Percentiles rank a stretch among this genome's conserved stretches.
These are phyloP conservation scores for Fukomys damarensis DNA, from an alignment of 2,113 vertebrate species.

Conservation along the genomic window DNA sequence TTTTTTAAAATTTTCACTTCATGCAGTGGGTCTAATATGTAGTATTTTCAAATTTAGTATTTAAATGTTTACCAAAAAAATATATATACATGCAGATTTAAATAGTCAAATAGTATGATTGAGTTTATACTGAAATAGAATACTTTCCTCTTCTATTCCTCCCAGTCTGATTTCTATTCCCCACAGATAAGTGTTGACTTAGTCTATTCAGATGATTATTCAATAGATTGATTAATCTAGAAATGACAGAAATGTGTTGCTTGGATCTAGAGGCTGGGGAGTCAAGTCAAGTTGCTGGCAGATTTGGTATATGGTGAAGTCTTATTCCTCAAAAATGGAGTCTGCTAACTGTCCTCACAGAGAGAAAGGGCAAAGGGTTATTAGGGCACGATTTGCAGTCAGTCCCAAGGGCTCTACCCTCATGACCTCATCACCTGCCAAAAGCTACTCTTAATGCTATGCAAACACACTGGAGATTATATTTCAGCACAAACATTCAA, in stretches of 20 bases:
- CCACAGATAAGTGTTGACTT: neutral
- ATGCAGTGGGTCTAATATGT: neutral
- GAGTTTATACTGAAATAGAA: neutral
- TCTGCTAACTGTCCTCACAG: neutral
- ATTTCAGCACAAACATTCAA: neutral
- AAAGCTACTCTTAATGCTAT: neutral
- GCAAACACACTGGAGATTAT: neutral
- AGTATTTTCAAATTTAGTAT: constrained; percentile 17
- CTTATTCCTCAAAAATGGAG: neutral
- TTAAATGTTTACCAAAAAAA: constrained; percentile 3
- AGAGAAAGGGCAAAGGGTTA: neutral
- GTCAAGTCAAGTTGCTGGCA: neutral
- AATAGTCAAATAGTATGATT: neutral
- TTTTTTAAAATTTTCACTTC: neutral
- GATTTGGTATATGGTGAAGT: neutral
- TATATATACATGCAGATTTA: neutral
- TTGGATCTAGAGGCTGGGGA: neutral
- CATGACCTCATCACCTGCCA: neutral
- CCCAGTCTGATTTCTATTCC: neutral
- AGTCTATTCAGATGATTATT: neutral
- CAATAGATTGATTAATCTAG: neutral
- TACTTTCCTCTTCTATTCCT: neutral
- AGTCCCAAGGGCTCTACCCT: neutral
- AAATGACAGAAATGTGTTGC: neutral
- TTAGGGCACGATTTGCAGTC: neutral